Base-by-base conservation (phyloP, 2,888 invertebrate genomes). In the Caenorhabditis afra region DNA sequence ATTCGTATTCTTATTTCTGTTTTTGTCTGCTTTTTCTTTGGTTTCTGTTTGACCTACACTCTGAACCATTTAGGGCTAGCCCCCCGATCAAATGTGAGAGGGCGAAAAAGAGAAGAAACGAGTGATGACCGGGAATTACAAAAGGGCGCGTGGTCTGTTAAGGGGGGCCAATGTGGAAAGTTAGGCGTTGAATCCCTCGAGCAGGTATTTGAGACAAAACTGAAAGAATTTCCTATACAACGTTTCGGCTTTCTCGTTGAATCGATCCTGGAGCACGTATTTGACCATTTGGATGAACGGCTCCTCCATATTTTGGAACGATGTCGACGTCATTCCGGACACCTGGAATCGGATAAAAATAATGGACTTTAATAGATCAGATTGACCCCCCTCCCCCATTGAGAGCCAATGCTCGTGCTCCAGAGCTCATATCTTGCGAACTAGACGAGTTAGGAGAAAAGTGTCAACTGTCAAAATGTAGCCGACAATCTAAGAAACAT, bases 221-320 rank as follows among this genome's bases (percentile, higher is more conserved):
- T 90, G 88, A 81, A 88, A 90, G 76, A 90, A 90, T 71, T 89
- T 90, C 73, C 87, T 76, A 74, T 90, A 90, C 7, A 90, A 77
- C 18, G 78, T 88, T 68, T 91, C 91, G n/a, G 89, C 90, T 77
- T 91, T 90, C 20, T 90, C 90, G 47, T 91, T 90, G 85, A 89
- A 91, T 23, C 91, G 83, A 73, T 91, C 91, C 20, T 90, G 90
- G 20, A 87, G 82, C 11, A 87, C 68, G 62, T 85, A 83, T 61
- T 83, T 78, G 61, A 86, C 90, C 62, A 91, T 91, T 52, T 87
- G 67, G 41, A 92, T 84, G 81, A 91, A 91, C 0, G 91, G 91
- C 58, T 91, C 91, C 71, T 91, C 91, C 73, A 92, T 89, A 55
- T 87, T 86, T 91, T 91, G 89, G 62, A 90, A 89, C 39, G 76